Evolutionary conservation across 2,888 invertebrate genomes (phyloP), one percentile per base, ranked within the genome.

Genomic region (Stegophylla sp.): DNA sequence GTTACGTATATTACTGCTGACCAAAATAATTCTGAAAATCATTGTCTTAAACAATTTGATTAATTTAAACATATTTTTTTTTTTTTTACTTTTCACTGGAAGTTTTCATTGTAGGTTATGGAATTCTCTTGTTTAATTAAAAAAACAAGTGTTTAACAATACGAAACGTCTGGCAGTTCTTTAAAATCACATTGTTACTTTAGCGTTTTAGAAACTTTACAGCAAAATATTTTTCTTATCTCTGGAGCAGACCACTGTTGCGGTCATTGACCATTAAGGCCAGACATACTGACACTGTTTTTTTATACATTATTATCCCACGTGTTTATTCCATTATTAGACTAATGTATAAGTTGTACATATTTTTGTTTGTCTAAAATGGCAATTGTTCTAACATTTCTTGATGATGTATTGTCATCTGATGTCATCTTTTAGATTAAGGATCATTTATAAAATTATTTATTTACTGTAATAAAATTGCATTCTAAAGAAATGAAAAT

Each of bases 201-300:
- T 43, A 43, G 23, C 34, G 43, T 67, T 26, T 61, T 48, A 59
- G 43, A 67, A 66, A 69, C 23, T 59, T 77, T 77, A 43, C 26
- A 28, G 45, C 43, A 67, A 76, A 56, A 77, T 41, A 20, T 45
- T 79, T 79, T 51, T 79, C 79, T 63, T 61, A 63, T 61, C 61
- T 61, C 48, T 17, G 10, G 3, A 45, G n/a, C 41, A 71, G 66
- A 41, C 51, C n/a, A 61, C 61, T 41, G 64, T 76, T 66, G 75
- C 75, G 79, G 79, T 79, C 71, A 71, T 79, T 79, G 71, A 79
- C 79, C 79, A 79, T 79, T 71, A 51, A 61, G 79, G 71, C 51
- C 69, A 79, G 71, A 79, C 79, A 71, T 17, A 79, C 79, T 79
- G 79, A 79, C 79, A 79, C 71, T 69, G 61, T 79, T 79, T 77